Evolutionary conservation across 2,797 vertebrate species (phyloP).

Genomic region (Emys orbicularis): DNA sequence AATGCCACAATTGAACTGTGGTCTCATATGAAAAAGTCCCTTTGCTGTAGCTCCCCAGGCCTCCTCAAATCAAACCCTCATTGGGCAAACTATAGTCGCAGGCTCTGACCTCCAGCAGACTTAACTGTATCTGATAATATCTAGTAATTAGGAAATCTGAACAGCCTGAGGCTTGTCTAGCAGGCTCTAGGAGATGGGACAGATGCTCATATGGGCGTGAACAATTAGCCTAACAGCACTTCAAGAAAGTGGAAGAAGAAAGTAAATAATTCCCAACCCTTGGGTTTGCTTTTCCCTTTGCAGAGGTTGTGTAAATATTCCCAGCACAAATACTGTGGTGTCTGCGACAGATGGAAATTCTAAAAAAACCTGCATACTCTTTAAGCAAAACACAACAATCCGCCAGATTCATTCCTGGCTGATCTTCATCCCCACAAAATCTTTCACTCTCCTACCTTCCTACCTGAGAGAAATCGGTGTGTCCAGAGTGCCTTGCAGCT

Average conservation of each 20-base stretch:
- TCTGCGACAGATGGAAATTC: rapidly evolving
- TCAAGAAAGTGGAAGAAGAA: neutral
- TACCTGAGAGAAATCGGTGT: neutral
- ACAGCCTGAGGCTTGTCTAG: neutral
- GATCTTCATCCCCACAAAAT: neutral
- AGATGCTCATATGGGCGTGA: neutral
- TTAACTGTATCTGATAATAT: neutral
- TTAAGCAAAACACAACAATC: too few relatives aligned
- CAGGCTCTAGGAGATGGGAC: neutral
- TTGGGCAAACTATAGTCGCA: neutral
- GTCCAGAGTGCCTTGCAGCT: rapidly evolving
- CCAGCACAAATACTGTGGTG: neutral
- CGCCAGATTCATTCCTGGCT: neutral
- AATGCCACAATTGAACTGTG: neutral
- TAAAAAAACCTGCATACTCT: neutral
- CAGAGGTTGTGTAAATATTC: neutral
- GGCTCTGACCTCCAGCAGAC: neutral
- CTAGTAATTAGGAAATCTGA: neutral
- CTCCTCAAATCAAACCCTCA: neutral
- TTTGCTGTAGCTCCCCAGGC: rapidly evolving
- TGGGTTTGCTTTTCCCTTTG: neutral
- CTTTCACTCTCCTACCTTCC: neutral
- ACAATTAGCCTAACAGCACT: neutral
- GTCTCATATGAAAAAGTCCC: neutral
- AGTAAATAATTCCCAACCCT: neutral